phyloP scores from a whole-genome alignment of 2,797 vertebrate genomes.

The Notolepis coatsorum region DNA sequence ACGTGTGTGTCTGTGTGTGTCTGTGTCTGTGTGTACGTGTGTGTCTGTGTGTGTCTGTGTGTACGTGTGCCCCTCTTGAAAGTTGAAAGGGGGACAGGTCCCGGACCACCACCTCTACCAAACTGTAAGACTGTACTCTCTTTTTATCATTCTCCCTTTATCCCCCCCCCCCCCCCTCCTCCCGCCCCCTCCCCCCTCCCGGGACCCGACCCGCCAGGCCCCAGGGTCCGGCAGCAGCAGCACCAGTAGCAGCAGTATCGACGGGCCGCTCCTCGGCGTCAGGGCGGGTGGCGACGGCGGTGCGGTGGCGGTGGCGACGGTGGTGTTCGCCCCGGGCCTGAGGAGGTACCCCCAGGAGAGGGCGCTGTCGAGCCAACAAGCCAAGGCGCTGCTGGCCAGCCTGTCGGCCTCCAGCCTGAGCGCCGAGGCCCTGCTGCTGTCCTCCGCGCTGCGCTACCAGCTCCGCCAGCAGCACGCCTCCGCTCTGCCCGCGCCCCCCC shows the following conservation, averaged over 20 bases:
- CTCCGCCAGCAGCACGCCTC: conserved; percentile 74
- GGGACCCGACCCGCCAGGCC: conserved; percentile 69
- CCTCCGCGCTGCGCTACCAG: conserved; percentile 77
- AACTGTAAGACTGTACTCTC: conserved; percentile 63
- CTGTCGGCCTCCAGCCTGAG: conserved; percentile 75
- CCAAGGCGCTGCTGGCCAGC: conserved; percentile 78
- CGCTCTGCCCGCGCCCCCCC: no score
- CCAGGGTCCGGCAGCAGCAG: conserved; percentile 56
- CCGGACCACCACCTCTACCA: conserved; percentile 42
- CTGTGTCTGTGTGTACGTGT: conserved; percentile 33
- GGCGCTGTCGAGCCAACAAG: conserved; percentile 67
- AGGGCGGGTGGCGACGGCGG: conserved; percentile 74
- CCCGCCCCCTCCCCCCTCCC: conserved; percentile 11
- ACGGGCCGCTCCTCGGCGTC: conserved; percentile 71
- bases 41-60: conserved; percentile 45
- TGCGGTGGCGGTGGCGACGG: conserved; percentile 56
- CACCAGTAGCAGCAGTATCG: conserved; percentile 50
- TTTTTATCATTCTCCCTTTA: conserved; percentile 62
- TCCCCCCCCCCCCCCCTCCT: conserved; percentile 13
- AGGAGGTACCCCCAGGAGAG: conserved; percentile 74
- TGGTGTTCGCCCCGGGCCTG: conserved; percentile 60
- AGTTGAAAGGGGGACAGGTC: conserved; percentile 27
- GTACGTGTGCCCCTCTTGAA: conserved; percentile 24
- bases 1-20: not conserved
- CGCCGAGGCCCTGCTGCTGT: conserved; percentile 81